These are phyloP conservation scores for Hippopotamus amphibius DNA, from an alignment of 2,113 vertebrate species.

Conservation along the genomic window DNA sequence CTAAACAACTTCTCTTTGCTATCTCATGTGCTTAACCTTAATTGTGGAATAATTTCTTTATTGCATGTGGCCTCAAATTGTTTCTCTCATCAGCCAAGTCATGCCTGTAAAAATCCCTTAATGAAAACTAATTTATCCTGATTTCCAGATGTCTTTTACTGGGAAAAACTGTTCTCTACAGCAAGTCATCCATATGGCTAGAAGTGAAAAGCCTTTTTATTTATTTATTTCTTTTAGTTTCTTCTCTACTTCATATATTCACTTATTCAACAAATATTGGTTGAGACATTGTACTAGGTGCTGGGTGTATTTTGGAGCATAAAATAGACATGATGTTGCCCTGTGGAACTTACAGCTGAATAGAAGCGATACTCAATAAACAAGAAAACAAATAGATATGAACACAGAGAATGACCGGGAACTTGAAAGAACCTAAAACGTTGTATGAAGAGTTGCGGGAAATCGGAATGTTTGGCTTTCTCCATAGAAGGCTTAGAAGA, in stretches of 20 bases:
- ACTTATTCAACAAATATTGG: background rate
- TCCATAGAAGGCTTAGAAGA: background rate
- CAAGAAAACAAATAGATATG: background rate
- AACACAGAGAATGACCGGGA: background rate
- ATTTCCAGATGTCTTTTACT: background rate
- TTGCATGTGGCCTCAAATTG: background rate
- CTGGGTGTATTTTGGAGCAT: background rate
- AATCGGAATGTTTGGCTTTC: background rate
- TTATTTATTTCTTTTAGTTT: background rate
- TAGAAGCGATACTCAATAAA: background rate
- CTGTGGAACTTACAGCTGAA: background rate
- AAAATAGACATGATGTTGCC: background rate
- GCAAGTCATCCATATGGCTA: background rate
- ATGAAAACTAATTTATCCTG: background rate
- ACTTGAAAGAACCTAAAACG: background rate
- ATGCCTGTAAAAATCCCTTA: background rate
- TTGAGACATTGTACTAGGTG: background rate
- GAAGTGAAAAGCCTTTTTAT: background rate
- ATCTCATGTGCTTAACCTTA: background rate
- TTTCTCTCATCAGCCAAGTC: background rate
- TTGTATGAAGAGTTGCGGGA: background rate
- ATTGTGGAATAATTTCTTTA: background rate
- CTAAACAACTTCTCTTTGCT: background rate
- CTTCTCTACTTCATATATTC: background rate
- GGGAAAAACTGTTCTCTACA: background rate